Conservation (phyloP, 2,888 invertebrate species). For the Cerceris ruficornis region DNA sequence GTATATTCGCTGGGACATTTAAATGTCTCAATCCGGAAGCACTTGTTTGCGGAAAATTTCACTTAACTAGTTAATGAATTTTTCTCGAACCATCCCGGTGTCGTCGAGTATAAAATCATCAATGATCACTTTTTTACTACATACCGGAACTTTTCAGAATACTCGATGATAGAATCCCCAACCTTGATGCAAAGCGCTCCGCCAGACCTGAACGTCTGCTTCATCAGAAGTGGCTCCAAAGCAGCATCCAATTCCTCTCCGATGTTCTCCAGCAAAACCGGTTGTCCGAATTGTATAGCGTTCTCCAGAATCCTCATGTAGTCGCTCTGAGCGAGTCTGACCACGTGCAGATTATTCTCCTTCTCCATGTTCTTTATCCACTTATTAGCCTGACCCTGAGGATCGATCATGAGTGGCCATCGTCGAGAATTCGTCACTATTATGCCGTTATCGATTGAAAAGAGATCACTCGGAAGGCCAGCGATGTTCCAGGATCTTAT, state of each 20-base stretch:
- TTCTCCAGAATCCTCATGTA: slow-evolving; percentile 92
- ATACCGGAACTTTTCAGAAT: slow-evolving; percentile 91
- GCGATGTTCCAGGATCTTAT: slow-evolving; percentile 96
- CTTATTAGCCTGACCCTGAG: slow-evolving; percentile 96
- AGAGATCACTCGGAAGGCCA: slow-evolving; percentile 94
- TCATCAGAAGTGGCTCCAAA: slow-evolving; percentile 92
- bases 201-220: slow-evolving; percentile 95
- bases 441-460: slow-evolving; percentile 95
- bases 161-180: slow-evolving; percentile 95
- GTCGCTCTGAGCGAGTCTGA: slow-evolving; percentile 91
- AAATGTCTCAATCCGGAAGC: no score
- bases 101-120: no score
- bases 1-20: no score
- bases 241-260: slow-evolving; percentile 96
- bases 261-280: slow-evolving; percentile 94
- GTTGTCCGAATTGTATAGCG: slow-evolving; percentile 93
- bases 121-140: neutral
- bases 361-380: slow-evolving; percentile 98
- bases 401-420: slow-evolving; percentile 97
- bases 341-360: slow-evolving; percentile 89
- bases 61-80: no score
- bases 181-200: slow-evolving; percentile 93
- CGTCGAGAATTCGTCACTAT: slow-evolving; percentile 94
- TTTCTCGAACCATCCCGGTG: no score
- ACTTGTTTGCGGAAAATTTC: no score